phyloP scores from a whole-genome alignment of 1,140 invertebrate genomes.

The Halotydeus destructor region DNA sequence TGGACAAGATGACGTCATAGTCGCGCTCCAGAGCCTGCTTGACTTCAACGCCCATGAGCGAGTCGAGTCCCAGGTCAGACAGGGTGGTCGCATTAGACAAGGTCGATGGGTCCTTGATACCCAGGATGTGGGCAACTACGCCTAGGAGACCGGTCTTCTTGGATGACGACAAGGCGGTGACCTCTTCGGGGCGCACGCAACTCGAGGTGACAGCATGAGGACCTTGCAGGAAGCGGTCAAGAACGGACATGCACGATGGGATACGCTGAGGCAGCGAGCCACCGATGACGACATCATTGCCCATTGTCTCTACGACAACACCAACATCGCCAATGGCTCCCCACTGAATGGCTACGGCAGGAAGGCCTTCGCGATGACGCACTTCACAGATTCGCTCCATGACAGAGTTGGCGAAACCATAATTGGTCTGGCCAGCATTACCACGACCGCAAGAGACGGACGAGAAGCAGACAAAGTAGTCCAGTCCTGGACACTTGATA shows the following conservation, averaged over 20 bases:
- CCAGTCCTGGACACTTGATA: conserved; percentile 46
- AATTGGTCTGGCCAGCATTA: conserved; percentile 83
- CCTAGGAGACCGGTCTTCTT: conserved; percentile 33
- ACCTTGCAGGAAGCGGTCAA: conserved; percentile 44
- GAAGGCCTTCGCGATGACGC: conserved; percentile 47
- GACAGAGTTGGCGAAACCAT: conserved; percentile 80
- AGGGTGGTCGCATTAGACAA: conserved; percentile 48
- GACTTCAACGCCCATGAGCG: conserved; percentile 88
- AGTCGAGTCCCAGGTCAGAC: conserved; percentile 85
- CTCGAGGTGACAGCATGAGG: neutral
- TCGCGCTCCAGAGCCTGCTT: conserved; percentile 29
- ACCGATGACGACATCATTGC: conserved; percentile 66
- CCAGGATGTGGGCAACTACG: conserved; percentile 25
- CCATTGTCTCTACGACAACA: conserved; percentile 57
- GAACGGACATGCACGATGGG: conserved; percentile 54
- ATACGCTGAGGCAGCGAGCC: conserved; percentile 82
- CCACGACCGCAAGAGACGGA: conserved; percentile 82
- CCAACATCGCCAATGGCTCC: conserved; percentile 92
- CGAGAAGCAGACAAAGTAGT: conserved; percentile 84
- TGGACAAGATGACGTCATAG: conserved; percentile 51
- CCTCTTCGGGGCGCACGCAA: conserved; percentile 22
- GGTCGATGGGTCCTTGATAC: conserved; percentile 54
- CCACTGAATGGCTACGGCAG: conserved; percentile 76
- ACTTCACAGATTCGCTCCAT: conserved; percentile 86
- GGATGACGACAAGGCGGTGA: too few relatives aligned